Evolutionary conservation across 1,140 invertebrate genomes (phyloP), one percentile per base, ranked within the genome.

Genomic region (Sycophaga agraensis): DNA sequence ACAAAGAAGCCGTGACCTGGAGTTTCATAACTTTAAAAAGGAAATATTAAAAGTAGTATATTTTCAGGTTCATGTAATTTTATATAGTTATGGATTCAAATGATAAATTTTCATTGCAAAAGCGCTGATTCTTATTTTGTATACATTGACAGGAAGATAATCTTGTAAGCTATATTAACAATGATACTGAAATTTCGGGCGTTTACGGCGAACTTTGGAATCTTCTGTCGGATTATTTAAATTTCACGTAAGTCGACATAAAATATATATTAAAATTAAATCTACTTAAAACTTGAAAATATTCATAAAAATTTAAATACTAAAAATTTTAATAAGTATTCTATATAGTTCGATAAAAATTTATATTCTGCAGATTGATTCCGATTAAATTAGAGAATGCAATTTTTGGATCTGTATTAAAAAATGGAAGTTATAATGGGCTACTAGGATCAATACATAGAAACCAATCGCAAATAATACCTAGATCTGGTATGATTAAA

Each of bases 391-490:
- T 22, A 1, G n/a, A 63, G 1, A 45, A 55, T n/a, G 16, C 0
- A 0, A 34, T 26, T 21, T 34, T 70, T 2, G 71, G 71, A 19
- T 8, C 0, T 2, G 0, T 3, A 7, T 11, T 34, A 7, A 1
- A 16, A 9, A 72, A 68, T 17, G 58, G 51, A 3, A 64, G 21
- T 43, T 69, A 42, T 22, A 3, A 35, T 14, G 71, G 70, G 17
- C 53, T 75, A 12, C 28, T 74, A 28, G 60, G 57, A 0, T 14
- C 53, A 16, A 16, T 73, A 4, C 48, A 49, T 24, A 16, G 24
- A 4, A 71, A 73, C 31, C 51, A 70, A 59, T 69, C 67, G 7
- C 53, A 68, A 12, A 66, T 71, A 14, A 54, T 73, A 45, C 59
- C 70, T 0, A 66, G 67, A 39, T 17, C 65, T 0, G 64, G 57